Conservation (phyloP, 2,888 invertebrate genomes). For the Cantharis nigra region DNA sequence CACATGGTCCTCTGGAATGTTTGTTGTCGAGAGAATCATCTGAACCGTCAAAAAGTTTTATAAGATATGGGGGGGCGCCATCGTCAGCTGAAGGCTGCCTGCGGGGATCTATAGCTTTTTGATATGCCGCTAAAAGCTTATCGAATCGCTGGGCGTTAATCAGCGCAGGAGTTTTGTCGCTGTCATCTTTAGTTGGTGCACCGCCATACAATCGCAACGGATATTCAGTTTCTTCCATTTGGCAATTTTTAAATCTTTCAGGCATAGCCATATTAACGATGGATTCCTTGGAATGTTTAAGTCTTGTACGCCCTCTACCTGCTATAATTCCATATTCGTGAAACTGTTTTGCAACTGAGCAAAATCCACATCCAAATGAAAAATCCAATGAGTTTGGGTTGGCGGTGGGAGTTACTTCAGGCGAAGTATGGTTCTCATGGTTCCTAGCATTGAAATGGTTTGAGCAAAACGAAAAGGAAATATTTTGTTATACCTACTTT, state of each 20-base stretch:
- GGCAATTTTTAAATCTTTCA: not conserved
- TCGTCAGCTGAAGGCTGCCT: slow-evolving; percentile 49
- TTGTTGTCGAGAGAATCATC: not conserved
- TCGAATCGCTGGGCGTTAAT: slow-evolving; percentile 51
- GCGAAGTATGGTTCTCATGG: slow-evolving; percentile 32
- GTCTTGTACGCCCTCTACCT: slow-evolving; percentile 29
- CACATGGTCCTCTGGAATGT: slow-evolving; percentile 34
- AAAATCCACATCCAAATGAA: slow-evolving; percentile 32
- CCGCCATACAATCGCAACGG: not conserved
- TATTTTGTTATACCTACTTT: slow-evolving; percentile 33
- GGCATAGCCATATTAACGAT: not conserved
- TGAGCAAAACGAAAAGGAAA: not conserved
- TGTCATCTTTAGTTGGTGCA: not conserved
- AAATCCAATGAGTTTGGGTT: slow-evolving; percentile 14
- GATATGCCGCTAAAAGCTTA: slow-evolving; percentile 46
- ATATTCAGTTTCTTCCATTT: not conserved
- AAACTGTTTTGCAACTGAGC: slow-evolving; percentile 51
- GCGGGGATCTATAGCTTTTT: slow-evolving; percentile 51
- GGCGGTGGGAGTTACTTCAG: slow-evolving; percentile 25
- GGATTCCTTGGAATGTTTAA: not conserved
- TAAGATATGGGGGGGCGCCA: slow-evolving; percentile 42
- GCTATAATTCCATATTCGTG: slow-evolving; percentile 52
- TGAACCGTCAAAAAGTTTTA: slow-evolving; percentile 31
- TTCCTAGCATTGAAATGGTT: not conserved
- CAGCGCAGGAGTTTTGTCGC: slow-evolving; percentile 35